Percentiles rank a stretch among this genome's conserved stretches.
Conservation (phyloP, 2,888 invertebrate genomes). For the Heliconius charithonia region DNA sequence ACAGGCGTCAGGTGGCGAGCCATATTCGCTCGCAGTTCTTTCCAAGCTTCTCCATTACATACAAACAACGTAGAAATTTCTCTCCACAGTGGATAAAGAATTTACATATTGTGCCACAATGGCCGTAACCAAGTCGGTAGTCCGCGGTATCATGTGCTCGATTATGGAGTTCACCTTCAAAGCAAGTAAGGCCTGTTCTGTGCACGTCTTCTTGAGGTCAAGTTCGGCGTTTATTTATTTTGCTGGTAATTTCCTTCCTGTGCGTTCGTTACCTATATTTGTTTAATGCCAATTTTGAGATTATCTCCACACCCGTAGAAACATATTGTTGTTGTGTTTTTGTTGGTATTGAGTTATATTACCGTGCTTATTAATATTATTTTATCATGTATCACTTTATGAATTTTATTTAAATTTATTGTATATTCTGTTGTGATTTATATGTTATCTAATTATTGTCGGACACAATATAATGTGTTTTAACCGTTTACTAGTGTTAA, state of each 20-base stretch:
- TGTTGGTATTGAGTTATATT: conserved; percentile 53
- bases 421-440: conserved; percentile 38
- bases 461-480: too few relatives aligned
- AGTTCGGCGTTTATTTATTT: conserved; percentile 44
- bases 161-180: conserved; percentile 81
- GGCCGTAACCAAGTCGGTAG: conserved; percentile 76
- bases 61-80: conserved; percentile 41
- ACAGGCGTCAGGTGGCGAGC: conserved; percentile 57
- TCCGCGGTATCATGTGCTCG: conserved; percentile 80
- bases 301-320: background rate
- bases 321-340: conserved; percentile 56
- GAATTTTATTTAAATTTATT: background rate
- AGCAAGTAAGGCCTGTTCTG: conserved; percentile 74
- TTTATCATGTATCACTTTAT: background rate
- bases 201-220: conserved; percentile 46
- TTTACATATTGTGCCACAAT: conserved; percentile 54
- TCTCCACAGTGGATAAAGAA: conserved; percentile 40
- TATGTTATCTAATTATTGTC: conserved; percentile 17
- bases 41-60: conserved; percentile 61
- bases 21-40: conserved; percentile 62
- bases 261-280: conserved; percentile 23
- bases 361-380: conserved; percentile 37
- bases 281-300: background rate
- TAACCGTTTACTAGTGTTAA: background rate
- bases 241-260: conserved; percentile 45